Conservation (phyloP, 2,113 vertebrate genomes). For the Galemys pyrenaicus region DNA sequence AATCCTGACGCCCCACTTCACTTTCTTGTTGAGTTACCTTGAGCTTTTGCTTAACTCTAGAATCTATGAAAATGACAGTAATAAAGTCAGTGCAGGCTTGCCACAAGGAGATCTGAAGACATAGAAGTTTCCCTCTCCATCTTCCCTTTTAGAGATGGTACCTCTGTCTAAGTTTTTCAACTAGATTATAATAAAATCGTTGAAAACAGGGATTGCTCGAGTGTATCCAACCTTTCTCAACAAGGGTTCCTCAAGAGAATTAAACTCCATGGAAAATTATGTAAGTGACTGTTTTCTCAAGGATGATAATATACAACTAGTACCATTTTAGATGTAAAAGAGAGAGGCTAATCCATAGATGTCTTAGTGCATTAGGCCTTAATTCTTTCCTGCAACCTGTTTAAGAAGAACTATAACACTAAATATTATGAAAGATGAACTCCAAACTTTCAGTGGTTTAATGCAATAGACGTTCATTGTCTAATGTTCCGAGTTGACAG, state of each 20-base stretch:
- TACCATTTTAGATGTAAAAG: neutral
- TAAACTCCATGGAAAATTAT: neutral
- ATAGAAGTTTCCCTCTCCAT: neutral
- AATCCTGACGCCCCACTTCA: neutral
- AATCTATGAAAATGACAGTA: neutral
- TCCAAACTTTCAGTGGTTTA: neutral
- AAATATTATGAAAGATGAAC: neutral
- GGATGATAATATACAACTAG: neutral
- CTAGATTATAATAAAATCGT: neutral
- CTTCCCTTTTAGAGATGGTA: neutral
- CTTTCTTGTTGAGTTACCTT: neutral
- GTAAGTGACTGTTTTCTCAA: neutral
- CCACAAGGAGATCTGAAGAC: neutral
- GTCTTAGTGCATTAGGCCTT: neutral
- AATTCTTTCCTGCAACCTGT: constrained; percentile 4
- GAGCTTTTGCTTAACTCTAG: neutral
- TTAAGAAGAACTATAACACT: neutral
- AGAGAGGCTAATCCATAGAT: constrained; percentile 6
- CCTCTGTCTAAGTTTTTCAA: neutral
- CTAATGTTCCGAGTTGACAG: constrained; percentile 1
- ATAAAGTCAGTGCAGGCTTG: neutral
- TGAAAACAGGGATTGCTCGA: neutral
- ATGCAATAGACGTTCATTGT: neutral
- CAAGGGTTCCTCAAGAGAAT: neutral
- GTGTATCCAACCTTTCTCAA: neutral